These are phyloP conservation scores for Rotaria magnacalcarata DNA, from an alignment of 2,888 invertebrate species.

Conservation along the genomic window DNA sequence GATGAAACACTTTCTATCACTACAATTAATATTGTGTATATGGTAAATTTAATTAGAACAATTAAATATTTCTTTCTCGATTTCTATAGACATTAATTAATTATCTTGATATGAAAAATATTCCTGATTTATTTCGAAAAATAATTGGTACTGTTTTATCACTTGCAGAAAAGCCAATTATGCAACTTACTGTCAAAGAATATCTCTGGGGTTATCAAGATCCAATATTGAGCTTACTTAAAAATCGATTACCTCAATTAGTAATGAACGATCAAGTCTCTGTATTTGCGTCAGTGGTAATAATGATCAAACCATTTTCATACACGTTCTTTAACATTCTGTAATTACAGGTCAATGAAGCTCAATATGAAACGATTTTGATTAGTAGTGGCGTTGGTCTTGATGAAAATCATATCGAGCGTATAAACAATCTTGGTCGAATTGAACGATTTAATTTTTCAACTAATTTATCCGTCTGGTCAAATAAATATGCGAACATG, in stretches of 20 bases:
- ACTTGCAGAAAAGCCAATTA: not conserved
- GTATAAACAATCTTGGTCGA: not conserved
- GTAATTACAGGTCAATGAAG: not conserved
- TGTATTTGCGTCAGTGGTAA: not conserved
- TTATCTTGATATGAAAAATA: not conserved
- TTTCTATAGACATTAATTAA: not conserved
- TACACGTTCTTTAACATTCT: no score
- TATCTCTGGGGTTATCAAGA: slow-evolving; percentile 28
- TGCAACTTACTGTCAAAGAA: not conserved
- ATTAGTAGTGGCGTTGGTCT: slow-evolving; percentile 17
- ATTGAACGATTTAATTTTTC: not conserved
- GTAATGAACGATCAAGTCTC: not conserved
- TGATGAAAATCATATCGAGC: not conserved
- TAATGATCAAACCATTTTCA: no score
- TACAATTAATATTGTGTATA: slow-evolving; percentile 13
- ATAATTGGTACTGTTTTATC: not conserved
- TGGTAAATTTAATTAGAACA: not conserved
- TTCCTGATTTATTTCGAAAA: not conserved
- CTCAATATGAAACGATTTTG: not conserved
- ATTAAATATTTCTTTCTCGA: no score
- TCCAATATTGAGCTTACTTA: not conserved
- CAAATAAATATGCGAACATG: slow-evolving; percentile 53
- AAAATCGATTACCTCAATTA: not conserved
- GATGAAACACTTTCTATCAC: not conserved
- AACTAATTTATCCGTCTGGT: slow-evolving; percentile 49